Evolutionary conservation across 1,140 invertebrate species (phyloP).

Genomic region (Laupala kohalensis): DNA sequence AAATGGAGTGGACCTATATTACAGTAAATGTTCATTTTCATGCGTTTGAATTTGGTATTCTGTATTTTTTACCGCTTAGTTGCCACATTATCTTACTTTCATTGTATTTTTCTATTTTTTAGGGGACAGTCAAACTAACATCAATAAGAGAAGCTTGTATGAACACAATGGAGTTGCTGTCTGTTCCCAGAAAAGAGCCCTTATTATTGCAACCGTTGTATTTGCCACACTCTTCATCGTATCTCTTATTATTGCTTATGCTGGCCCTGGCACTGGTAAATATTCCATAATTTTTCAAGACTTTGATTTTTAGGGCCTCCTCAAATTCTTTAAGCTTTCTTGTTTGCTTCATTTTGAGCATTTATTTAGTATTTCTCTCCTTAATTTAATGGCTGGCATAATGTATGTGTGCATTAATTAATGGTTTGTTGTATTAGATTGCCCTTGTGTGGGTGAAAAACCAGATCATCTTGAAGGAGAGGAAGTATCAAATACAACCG

Average conservation of each 20-base stretch:
- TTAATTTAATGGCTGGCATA: neutral
- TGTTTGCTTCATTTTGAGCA: neutral
- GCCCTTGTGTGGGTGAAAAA: constrained; percentile 53
- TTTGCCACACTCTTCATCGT: constrained; percentile 66
- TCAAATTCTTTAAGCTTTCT: neutral
- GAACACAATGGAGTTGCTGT: constrained; percentile 65
- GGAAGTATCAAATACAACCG: constrained; percentile 39
- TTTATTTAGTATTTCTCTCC: neutral
- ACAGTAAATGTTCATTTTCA: too few relatives aligned
- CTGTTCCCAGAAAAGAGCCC: constrained; percentile 72
- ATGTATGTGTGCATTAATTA: neutral
- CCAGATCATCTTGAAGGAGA: constrained; percentile 45
- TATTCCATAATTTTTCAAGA: constrained; percentile 1
- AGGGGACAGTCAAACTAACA: constrained; percentile 52
- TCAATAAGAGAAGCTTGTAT: constrained; percentile 59
- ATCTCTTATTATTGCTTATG: constrained; percentile 78
- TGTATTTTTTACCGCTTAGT: too few relatives aligned
- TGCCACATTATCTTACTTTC: too few relatives aligned
- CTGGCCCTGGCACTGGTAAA: constrained; percentile 59
- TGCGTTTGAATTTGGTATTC: too few relatives aligned
- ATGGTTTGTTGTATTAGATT: constrained; percentile 35
- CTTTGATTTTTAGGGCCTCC: neutral
- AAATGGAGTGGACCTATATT: too few relatives aligned
- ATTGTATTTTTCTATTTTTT: too few relatives aligned
- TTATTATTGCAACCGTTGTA: constrained; percentile 61